Percentiles rank a stretch among this genome's conserved stretches.
Conservation (phyloP, 2,113 vertebrate species). For the Notiomystis cincta region DNA sequence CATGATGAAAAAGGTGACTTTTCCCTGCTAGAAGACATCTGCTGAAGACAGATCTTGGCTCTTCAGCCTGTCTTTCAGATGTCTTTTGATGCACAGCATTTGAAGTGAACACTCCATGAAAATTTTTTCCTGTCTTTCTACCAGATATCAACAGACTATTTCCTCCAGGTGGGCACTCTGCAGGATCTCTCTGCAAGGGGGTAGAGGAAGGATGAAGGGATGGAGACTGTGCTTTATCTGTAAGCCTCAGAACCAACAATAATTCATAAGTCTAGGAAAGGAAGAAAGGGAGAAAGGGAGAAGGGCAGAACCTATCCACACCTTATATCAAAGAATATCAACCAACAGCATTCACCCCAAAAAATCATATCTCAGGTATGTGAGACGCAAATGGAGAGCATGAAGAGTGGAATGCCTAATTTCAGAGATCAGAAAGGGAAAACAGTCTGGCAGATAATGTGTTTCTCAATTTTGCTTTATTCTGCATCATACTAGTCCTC, state of each 20-base stretch:
- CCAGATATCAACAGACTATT: not conserved
- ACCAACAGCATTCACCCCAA: not conserved
- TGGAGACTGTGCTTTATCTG: not conserved
- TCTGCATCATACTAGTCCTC: not conserved
- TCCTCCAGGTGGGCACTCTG: not conserved
- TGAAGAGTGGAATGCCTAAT: not conserved
- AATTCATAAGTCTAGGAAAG: not conserved
- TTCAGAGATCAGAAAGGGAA: not conserved
- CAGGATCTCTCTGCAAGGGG: not conserved
- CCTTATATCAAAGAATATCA: not conserved
- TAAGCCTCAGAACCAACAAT: not conserved
- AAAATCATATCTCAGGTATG: not conserved
- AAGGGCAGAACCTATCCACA: not conserved
- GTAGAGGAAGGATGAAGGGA: not conserved
- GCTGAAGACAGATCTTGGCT: not conserved
- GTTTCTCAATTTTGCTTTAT: not conserved
- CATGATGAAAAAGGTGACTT: not conserved
- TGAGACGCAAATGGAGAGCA: not conserved
- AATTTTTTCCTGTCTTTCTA: fast-evolving
- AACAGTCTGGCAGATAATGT: not conserved
- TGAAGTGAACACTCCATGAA: not conserved
- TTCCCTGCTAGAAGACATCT: not conserved
- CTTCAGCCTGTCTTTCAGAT: not conserved
- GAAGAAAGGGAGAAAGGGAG: not conserved
- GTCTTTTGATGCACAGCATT: not conserved